A percentile compares a stretch with the other conserved stretches of the same genome.
phyloP scores from a whole-genome alignment of 2,888 invertebrate genomes.

The Stegana nigrithorax region DNA sequence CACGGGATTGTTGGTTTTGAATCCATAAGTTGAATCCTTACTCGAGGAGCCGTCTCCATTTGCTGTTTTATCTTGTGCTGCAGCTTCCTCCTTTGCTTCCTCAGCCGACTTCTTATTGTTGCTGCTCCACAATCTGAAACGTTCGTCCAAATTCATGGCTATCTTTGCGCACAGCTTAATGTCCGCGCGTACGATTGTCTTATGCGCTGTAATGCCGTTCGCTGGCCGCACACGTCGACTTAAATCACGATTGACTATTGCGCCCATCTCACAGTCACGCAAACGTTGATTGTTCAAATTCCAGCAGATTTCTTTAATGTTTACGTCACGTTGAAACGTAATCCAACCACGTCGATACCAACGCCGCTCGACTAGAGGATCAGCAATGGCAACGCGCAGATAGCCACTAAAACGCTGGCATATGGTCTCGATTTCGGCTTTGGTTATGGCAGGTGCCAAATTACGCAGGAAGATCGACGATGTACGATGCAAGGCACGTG shows the following conservation, averaged over 20 bases:
- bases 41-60: conserved; percentile 13
- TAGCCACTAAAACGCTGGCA: conserved; percentile 94
- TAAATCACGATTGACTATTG: conserved; percentile 94
- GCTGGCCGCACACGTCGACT: conserved; percentile 93
- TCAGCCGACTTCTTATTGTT: conserved; percentile 11
- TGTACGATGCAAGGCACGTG: conserved; percentile 90
- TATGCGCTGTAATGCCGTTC: conserved; percentile 90
- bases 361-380: conserved; percentile 94
- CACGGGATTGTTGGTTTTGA: conserved; percentile 90
- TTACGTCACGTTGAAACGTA: conserved; percentile 94
- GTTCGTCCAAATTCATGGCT: conserved; percentile 88
- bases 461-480: conserved; percentile 97
- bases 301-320: conserved; percentile 99
- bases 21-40: conserved; percentile 70
- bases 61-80: conserved; percentile 8
- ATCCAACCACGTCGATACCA: conserved; percentile 99
- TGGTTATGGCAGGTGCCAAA: conserved; percentile 94
- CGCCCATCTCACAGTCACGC: conserved; percentile 72
- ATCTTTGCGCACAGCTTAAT: conserved; percentile 93
- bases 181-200: conserved; percentile 89
- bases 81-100: conserved; percentile 33
- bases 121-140: conserved; percentile 81
- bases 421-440: conserved; percentile 95
- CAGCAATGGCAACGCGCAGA: conserved; percentile 94
- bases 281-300: conserved; percentile 91